These are phyloP conservation scores for Galeopterus variegatus DNA, from an alignment of 2,113 vertebrate genomes.

Conservation along the genomic window DNA sequence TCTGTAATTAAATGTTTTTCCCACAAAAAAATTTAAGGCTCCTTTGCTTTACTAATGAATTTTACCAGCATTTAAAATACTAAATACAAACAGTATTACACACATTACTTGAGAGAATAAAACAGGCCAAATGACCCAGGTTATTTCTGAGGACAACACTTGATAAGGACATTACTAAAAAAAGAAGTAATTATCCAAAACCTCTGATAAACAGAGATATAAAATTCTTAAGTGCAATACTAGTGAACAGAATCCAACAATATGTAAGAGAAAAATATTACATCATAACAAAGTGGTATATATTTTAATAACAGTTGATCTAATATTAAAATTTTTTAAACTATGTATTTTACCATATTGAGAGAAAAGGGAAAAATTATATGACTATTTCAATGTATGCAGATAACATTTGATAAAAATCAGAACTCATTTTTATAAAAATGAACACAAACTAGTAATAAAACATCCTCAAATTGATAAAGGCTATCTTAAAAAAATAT, in stretches of 20 bases:
- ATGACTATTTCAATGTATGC: not conserved
- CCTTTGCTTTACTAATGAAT: not conserved
- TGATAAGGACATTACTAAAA: not conserved
- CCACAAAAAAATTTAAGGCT: not conserved
- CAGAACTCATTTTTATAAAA: not conserved
- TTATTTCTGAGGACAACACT: not conserved
- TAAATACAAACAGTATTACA: not conserved
- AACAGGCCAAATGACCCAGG: too few species aligned
- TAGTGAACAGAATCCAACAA: not conserved
- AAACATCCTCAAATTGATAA: not conserved
- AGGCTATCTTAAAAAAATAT: not conserved
- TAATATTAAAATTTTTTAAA: not conserved
- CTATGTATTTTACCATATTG: not conserved
- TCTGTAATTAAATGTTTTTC: not conserved
- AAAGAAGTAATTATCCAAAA: not conserved
- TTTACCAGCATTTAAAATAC: not conserved
- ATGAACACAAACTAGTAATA: not conserved
- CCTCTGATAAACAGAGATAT: not conserved
- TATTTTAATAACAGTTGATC: not conserved
- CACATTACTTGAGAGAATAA: not conserved
- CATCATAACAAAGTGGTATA: not conserved
- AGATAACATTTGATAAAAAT: not conserved
- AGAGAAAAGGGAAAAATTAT: not conserved
- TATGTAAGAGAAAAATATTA: not conserved
- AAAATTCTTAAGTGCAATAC: not conserved